Conservation (phyloP, 1,140 invertebrate species). For the Drosophila jambulina region DNA sequence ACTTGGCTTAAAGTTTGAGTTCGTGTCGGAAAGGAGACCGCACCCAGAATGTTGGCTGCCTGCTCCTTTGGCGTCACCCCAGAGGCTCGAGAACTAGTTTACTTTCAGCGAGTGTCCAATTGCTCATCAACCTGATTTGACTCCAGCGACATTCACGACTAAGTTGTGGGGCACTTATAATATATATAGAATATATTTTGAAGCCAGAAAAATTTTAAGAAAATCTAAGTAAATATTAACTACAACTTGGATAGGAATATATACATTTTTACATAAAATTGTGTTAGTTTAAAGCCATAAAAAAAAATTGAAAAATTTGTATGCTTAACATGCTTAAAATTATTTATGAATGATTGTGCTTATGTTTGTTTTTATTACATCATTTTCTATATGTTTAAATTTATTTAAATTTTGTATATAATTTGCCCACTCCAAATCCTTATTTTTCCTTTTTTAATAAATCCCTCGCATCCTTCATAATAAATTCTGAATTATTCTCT, state of each 20-base stretch:
- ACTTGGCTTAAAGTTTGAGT: constrained; percentile 66
- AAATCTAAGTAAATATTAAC: too few relatives aligned
- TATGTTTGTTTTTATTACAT: background rate
- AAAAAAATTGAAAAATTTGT: too few relatives aligned
- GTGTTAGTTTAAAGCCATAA: background rate
- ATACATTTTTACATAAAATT: background rate
- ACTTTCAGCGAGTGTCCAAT: constrained; percentile 39
- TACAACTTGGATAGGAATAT: too few relatives aligned
- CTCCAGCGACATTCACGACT: constrained; percentile 71
- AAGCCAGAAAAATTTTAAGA: background rate
- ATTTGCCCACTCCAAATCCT: background rate
- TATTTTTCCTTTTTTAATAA: background rate
- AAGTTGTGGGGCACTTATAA: background rate
- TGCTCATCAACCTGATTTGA: constrained; percentile 72
- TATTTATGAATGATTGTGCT: background rate
- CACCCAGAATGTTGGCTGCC: constrained; percentile 51
- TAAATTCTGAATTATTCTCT: constrained; percentile 21
- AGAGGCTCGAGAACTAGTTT: constrained; percentile 64
- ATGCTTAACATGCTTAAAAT: background rate
- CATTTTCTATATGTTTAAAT: background rate
- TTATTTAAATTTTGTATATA: background rate
- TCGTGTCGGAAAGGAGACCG: constrained; percentile 57
- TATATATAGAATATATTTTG: background rate
- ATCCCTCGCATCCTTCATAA: constrained; percentile 1
- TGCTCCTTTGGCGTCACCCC: constrained; percentile 8